Evolutionary conservation across 2,888 invertebrate genomes (phyloP), one percentile per base, ranked within the genome.

Genomic region (Hyposoter didymator): DNA sequence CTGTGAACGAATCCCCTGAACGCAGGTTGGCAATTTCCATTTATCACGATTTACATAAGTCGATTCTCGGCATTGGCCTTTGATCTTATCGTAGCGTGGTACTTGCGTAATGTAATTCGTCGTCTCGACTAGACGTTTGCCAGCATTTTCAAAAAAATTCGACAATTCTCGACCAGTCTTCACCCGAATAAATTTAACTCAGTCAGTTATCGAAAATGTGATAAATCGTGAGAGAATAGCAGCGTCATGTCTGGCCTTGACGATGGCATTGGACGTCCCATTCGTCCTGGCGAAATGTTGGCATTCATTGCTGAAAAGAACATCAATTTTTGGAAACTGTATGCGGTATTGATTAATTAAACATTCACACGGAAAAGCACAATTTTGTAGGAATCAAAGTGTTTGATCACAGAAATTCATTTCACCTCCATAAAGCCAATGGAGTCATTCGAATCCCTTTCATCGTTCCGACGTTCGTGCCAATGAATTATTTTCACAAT

Each of bases 141-240:
- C 47, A 64, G 28, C 49, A 19, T 76, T 22, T 72, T 19, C 47
- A 69, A 76, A 80, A 17, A 28, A 73, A 69, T 67, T 84, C 43
- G n/a, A 47, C 55, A 43, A 35, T 62, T 76, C 19, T 59, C 64
- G 32, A 43, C 39, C 28, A 12, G 22, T 19, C 10, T 14, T n/a
- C 22, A n/a, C 35, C 8, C 32, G 80, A 73, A 78, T 86, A 81
- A 67, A 84, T 86, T 84, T 73, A 19, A 76, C 69, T 73, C 49
- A 52, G 39, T 35, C 67, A 73, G 64, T 84, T 84, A 86, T 82
- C 72, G 72, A n/a, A n/a, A 66, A 70, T 45, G 8, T 69, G 75
- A 64, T 80, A 66, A 80, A 73, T 22, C 47, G 7, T 47, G 22
- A 12, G 43, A 47, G 72, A 59, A 66, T 47, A 14, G 28, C 1